Evolutionary conservation across 2,113 vertebrate species (phyloP).

Genomic region (Todiramphus saurophagus): DNA sequence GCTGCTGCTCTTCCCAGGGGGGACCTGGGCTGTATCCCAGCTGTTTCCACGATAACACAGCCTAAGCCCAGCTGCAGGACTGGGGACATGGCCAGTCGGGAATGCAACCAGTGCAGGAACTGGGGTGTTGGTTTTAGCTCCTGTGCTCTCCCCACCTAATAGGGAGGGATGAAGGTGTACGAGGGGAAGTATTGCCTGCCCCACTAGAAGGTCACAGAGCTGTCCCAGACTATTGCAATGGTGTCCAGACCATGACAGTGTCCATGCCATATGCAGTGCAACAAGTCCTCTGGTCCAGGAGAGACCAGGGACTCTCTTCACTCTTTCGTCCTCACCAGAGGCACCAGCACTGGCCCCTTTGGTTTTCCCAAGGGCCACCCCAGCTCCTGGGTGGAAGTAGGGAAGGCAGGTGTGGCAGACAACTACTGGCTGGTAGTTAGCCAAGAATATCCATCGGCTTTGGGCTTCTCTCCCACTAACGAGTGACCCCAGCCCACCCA

Average conservation of each 20-base stretch:
- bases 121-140: not conserved
- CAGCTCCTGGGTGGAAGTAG: not conserved
- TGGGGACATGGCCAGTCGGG: not conserved
- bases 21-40: not conserved
- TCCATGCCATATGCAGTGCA: not conserved
- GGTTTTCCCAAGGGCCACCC: not conserved
- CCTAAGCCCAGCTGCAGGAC: not conserved
- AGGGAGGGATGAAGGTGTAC: not conserved
- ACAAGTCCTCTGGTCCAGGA: not conserved
- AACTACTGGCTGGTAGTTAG: not conserved
- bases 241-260: not conserved
- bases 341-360: not conserved
- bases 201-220: not conserved
- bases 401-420: not conserved
- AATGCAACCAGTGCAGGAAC: not conserved
- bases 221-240: not conserved
- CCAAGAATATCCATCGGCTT: not conserved
- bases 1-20: not conserved
- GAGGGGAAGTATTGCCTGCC: not conserved
- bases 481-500: not conserved
- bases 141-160: not conserved
- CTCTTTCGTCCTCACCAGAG: not conserved
- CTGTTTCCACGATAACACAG: fast-evolving
- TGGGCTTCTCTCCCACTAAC: not conserved
- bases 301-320: not conserved